These are phyloP conservation scores for Mohoua ochrocephala DNA, from an alignment of 2,113 vertebrate genomes.

Conservation along the genomic window DNA sequence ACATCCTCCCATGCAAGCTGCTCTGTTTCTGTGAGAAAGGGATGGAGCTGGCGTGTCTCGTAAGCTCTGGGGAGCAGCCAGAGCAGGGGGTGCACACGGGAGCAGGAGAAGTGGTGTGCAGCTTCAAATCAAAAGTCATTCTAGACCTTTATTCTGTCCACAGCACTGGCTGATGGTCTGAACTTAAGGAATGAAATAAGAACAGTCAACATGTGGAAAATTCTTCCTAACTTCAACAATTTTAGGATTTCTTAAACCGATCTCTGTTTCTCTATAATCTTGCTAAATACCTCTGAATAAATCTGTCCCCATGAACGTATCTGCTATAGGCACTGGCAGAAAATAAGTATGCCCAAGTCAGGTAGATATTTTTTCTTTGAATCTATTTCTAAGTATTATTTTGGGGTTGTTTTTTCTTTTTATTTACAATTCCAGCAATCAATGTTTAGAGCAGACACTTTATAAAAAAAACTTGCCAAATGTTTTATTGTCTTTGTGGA, in stretches of 20 bases:
- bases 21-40: not conserved
- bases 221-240: not conserved
- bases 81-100: not conserved
- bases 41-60: not conserved
- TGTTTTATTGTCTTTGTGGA: not conserved
- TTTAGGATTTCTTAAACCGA: not conserved
- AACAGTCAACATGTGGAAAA: not conserved
- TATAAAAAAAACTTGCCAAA: not conserved
- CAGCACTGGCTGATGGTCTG: not conserved
- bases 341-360: not conserved
- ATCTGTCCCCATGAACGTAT: not conserved
- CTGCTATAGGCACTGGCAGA: not conserved
- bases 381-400: not conserved
- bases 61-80: not conserved
- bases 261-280: not conserved
- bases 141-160: not conserved
- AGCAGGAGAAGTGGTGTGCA: not conserved
- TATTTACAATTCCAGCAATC: not conserved
- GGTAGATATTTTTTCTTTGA: not conserved
- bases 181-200: not conserved
- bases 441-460: not conserved
- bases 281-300: not conserved
- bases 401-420: not conserved
- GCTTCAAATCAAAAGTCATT: not conserved
- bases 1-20: not conserved